Evolutionary conservation across 2,113 vertebrate genomes (phyloP), one percentile per base, ranked within the genome.

Genomic region (Orientallactaga bullata): DNA sequence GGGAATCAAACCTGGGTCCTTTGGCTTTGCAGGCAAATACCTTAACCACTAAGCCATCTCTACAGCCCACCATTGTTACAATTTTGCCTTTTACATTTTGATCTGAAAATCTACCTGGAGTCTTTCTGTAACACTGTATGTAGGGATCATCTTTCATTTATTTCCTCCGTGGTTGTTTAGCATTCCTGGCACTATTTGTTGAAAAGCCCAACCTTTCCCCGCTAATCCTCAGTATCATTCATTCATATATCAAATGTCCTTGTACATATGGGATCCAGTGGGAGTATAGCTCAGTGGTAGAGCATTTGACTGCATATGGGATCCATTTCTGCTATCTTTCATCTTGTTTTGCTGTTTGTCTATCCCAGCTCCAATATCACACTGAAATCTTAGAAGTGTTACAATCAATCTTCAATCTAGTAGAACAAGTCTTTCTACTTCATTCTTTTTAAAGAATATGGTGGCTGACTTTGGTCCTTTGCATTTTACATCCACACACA

Each of bases 321-420:
- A 73, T 30, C 42, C 21, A 3, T 68, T 32, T 72, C 73, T 84
- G 60, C 88, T 68, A 30, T 32, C 28, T 77, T 65, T 60, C 63
- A 28, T 71, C 88, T 37, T 55, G 42, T 42, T 82, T 95, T 82
- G 51, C 18, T 68, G n/a, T 84, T 78, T 94, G 76, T 90, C 87
- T 81, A 39, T 79, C 76, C 3, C 74, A 85, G 69, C 39, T 63
- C 69, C 32, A 71, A 77, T 32, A 10, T 24, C 32, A 65, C 77
- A 58, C 87, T 76, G 42, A 93, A 69, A 42, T 74, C 61, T 69
- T 63, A 89, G 5, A 76, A 23, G 77, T 90, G 55, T 90, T 58
- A 84, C 78, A 78, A 79, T 58, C 72, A 6, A 17, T 69, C 61
- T 32, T 90, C 39, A 61, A 89, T 69, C 90, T 85, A 55, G 68